A percentile compares a stretch with the other conserved stretches of the same genome.
Evolutionary conservation across 2,113 vertebrate species (phyloP).

Genomic region (Diadophis punctatus): DNA sequence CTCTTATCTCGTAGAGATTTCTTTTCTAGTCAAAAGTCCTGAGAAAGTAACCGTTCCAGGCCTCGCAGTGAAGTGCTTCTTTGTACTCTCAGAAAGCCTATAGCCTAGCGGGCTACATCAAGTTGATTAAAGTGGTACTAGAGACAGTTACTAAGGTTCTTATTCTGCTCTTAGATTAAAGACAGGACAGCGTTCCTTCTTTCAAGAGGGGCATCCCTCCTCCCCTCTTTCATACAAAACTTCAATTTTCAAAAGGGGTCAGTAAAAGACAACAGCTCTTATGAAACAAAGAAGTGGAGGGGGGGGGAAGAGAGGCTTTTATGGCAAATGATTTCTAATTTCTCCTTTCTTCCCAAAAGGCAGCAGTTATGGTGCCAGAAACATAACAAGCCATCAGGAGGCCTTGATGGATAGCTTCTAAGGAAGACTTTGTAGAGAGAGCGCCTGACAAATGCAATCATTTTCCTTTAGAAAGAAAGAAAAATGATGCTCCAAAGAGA

Average conservation of each 20-base stretch:
- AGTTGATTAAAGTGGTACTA: constrained; percentile 94
- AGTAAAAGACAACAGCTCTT: constrained; percentile 86
- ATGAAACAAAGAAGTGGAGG: constrained; percentile 70
- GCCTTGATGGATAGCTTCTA: constrained; percentile 79
- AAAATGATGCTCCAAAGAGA: constrained; percentile 66
- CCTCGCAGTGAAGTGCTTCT: constrained; percentile 83
- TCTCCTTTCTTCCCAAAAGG: constrained; percentile 86
- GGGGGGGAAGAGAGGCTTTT: constrained; percentile 86
- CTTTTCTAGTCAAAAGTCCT: constrained; percentile 68
- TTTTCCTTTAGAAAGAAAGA: constrained; percentile 57
- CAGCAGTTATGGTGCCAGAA: constrained; percentile 75
- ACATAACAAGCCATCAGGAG: constrained; percentile 70
- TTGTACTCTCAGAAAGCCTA: constrained; percentile 81
- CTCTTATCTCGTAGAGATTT: constrained; percentile 69
- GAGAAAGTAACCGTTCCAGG: constrained; percentile 74
- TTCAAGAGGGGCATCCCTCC: constrained; percentile 54
- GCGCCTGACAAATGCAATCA: constrained; percentile 70
- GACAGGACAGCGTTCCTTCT: constrained; percentile 72
- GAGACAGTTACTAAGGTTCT: constrained; percentile 80
- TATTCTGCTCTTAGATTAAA: constrained; percentile 92
- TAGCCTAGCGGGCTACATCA: constrained; percentile 87
- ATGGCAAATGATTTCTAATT: constrained; percentile 97
- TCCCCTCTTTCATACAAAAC: constrained; percentile 62
- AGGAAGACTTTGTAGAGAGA: constrained; percentile 57
- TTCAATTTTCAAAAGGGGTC: constrained; percentile 86